phyloP scores from a whole-genome alignment of 2,797 vertebrate genomes.

The Adrianichthys oophorus region DNA sequence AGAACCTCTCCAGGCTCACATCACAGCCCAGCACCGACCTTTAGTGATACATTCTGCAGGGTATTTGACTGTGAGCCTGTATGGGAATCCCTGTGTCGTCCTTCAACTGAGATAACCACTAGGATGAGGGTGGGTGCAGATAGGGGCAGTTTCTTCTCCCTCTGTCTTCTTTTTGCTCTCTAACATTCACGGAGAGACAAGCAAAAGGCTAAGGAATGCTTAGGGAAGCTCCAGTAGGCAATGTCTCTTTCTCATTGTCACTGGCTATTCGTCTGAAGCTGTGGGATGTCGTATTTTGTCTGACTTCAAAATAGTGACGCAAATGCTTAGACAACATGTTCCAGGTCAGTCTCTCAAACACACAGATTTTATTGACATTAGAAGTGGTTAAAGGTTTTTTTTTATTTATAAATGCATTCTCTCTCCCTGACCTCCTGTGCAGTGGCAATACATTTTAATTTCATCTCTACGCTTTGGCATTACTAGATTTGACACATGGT shows the following conservation, averaged over 20 bases:
- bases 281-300: slow-evolving; percentile 45
- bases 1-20: slow-evolving; percentile 35
- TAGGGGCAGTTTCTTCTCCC: slow-evolving; percentile 70
- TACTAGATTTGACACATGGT: too few species aligned
- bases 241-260: slow-evolving; percentile 23
- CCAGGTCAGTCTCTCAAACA: slow-evolving; percentile 11
- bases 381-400: slow-evolving; percentile 35
- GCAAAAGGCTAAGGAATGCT: slow-evolving; percentile 16
- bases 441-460: too few species aligned
- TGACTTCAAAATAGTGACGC: slow-evolving; percentile 43
- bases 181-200: slow-evolving; percentile 36
- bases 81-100: slow-evolving; percentile 54
- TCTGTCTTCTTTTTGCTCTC: slow-evolving; percentile 26
- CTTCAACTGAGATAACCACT: slow-evolving; percentile 54
- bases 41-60: slow-evolving; percentile 64
- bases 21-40: slow-evolving; percentile 52
- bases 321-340: slow-evolving; percentile 35
- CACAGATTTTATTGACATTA: slow-evolving; percentile 24
- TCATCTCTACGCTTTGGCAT: too few species aligned
- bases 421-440: too few species aligned
- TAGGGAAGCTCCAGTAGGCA: slow-evolving; percentile 12
- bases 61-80: slow-evolving; percentile 63
- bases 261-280: slow-evolving; percentile 31
- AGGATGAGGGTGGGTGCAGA: slow-evolving; percentile 70
- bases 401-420: slow-evolving; percentile 50